Conservation (phyloP, 92 coral and sea anemone genomes). For the Epizoanthus stellaris region DNA sequence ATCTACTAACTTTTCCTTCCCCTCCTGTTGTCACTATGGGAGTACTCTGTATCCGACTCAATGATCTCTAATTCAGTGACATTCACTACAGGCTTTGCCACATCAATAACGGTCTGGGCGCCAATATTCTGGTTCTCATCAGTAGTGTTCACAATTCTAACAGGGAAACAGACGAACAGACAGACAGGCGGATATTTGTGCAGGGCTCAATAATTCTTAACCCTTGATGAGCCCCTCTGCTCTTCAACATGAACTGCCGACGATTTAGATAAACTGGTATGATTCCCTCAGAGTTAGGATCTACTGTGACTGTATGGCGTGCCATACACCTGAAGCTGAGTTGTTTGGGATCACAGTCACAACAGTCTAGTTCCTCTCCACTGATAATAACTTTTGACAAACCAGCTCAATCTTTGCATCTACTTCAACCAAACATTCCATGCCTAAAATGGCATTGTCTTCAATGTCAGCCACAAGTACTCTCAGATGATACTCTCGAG, state of each 20-base stretch:
- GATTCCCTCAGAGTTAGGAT: conserved; percentile 33
- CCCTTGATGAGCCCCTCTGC: conserved; percentile 12
- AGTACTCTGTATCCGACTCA: not conserved
- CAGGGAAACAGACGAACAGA: conserved; percentile 32
- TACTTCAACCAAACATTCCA: too few relatives aligned
- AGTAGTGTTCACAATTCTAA: conserved; percentile 26
- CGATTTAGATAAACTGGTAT: conserved; percentile 34
- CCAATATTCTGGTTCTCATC: conserved; percentile 24
- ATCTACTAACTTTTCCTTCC: conserved; percentile 7
- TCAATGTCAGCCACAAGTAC: too few relatives aligned
- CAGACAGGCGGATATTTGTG: conserved; percentile 35
- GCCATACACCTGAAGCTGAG: conserved; percentile 46
- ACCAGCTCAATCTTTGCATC: too few relatives aligned
- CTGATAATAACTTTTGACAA: not conserved
- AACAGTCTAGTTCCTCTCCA: conserved; percentile 35
- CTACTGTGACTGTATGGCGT: conserved; percentile 37
- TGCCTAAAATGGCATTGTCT: too few relatives aligned
- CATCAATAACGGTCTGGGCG: conserved; percentile 26
- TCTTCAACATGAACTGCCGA: not conserved
- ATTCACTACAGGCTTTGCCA: conserved; percentile 25
- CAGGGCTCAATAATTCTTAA: conserved; percentile 19
- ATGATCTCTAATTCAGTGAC: conserved; percentile 20
- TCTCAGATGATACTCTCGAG: too few relatives aligned
- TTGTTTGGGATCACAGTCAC: not conserved
- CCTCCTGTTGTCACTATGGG: not conserved